Evolutionary conservation across 1,140 invertebrate genomes (phyloP), one percentile per base, ranked within the genome.

Genomic region (Pseudomyrmex pallidus): DNA sequence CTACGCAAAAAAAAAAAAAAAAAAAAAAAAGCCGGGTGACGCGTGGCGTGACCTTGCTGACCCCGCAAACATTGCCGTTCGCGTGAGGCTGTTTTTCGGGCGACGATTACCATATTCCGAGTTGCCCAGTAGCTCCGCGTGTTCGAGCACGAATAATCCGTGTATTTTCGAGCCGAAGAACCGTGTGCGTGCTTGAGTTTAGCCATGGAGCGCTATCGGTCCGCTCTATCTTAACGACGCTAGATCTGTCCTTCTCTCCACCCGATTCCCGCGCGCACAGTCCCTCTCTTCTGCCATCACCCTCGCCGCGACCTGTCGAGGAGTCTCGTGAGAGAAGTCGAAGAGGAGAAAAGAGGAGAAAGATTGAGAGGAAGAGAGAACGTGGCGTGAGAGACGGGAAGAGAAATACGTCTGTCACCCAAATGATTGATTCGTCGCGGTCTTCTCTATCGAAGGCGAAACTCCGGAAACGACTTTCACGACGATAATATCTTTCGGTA

Each of bases 171-270:
- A 88, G 62, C 35, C 86, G 72, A 72, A 13, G 76, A 87, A 57
- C 2, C 50, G 72, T 56, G 84, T 64, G 82, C 73, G 74, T 82
- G 84, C 80, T 82, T 83, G 82, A 86, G 85, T 86, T 85, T 89
- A 85, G 61, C 68, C 74, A 84, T 52, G 84, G 70, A 84, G 22
- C 83, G 86, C 72, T 52, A 92, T 92, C 91, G 82, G 73, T 2
- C 66, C 44, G 73, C 85, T 90, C 82, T 89, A 91, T 92, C 91
- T 92, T 90, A 92, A 90, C 91, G 88, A 91, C 84, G 83, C 84
- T 77, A 86, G 87, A 92, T 90, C 90, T 87, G 88, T 91, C 89
- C 86, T 82, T 85, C 76, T 83, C 64, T 67, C 68, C 70, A 63
- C 80, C 61, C 73, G 48, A 61, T 83, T 35, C 84, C 85, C 63